Evolutionary conservation across 1,140 invertebrate genomes (phyloP).

Genomic region (Papilio machaon): DNA sequence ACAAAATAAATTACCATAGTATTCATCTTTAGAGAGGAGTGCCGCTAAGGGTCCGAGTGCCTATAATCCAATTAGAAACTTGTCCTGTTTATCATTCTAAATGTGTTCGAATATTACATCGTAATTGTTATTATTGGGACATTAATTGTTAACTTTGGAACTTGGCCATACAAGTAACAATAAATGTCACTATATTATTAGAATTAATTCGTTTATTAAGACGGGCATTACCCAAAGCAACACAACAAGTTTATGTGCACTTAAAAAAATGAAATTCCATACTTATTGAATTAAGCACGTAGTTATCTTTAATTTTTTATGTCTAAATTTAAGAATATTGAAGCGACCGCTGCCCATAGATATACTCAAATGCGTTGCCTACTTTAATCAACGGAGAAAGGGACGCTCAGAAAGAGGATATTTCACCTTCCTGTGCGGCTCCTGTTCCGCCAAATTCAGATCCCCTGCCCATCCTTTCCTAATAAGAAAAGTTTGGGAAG

Average conservation of each 20-base stretch:
- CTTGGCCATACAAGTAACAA: neutral
- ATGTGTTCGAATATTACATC: constrained; percentile 1
- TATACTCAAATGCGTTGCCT: no score
- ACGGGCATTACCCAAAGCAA: neutral
- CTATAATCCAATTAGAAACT: constrained; percentile 5
- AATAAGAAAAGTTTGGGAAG: no score
- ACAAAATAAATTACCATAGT: neutral
- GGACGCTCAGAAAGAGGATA: no score
- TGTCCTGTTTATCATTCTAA: neutral
- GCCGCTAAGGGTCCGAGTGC: neutral
- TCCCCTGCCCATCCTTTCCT: no score
- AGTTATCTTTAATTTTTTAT: no score
- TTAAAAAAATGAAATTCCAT: no score
- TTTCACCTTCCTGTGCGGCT: no score
- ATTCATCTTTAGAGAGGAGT: neutral
- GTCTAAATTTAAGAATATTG: no score
- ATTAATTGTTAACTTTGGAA: neutral
- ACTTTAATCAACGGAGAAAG: no score
- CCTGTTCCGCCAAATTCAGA: no score
- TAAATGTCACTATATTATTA: constrained; percentile 16
- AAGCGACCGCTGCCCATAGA: no score
- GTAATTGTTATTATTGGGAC: constrained; percentile 3
- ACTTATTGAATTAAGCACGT: no score
- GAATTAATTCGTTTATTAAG: neutral
- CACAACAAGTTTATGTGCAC: neutral